These are phyloP conservation scores for Daphoenositta chrysoptera DNA, from an alignment of 2,113 vertebrate species.

Conservation along the genomic window DNA sequence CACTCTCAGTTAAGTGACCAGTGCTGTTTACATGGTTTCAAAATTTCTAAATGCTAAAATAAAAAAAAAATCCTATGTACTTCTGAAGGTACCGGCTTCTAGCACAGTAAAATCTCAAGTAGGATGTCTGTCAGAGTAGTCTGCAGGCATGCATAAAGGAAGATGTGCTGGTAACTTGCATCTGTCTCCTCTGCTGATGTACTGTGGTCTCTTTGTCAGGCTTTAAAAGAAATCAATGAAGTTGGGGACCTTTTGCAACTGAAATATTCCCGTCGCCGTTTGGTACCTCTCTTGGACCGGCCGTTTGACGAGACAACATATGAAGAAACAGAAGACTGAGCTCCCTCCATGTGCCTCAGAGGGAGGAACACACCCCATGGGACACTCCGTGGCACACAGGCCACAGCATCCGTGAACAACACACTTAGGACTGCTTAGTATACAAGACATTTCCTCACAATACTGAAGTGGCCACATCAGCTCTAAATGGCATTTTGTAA, in stretches of 20 bases:
- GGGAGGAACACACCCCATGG: conserved; percentile 11
- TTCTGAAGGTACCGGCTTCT: neutral
- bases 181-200: conserved; percentile 2
- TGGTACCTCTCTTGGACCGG: conserved; percentile 80
- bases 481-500: conserved; percentile 72
- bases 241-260: conserved; percentile 91
- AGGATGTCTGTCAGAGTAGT: neutral
- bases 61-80: neutral
- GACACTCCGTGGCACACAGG: conserved; percentile 52
- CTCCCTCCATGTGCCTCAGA: conserved; percentile 46
- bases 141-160: neutral
- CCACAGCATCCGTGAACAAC: conserved; percentile 52
- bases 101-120: neutral
- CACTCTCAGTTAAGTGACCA: neutral
- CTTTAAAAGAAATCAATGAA: conserved; percentile 86
- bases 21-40: neutral
- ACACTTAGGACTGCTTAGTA: conserved; percentile 57
- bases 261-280: conserved; percentile 88
- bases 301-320: conserved; percentile 88
- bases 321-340: conserved; percentile 87
- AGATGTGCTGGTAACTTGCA: neutral
- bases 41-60: neutral
- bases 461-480: conserved; percentile 64
- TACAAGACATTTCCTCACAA: conserved; percentile 66
- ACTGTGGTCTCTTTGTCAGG: conserved; percentile 68